These are phyloP conservation scores for Vireo griseus DNA, from an alignment of 2,797 vertebrate genomes.

Conservation along the genomic window DNA sequence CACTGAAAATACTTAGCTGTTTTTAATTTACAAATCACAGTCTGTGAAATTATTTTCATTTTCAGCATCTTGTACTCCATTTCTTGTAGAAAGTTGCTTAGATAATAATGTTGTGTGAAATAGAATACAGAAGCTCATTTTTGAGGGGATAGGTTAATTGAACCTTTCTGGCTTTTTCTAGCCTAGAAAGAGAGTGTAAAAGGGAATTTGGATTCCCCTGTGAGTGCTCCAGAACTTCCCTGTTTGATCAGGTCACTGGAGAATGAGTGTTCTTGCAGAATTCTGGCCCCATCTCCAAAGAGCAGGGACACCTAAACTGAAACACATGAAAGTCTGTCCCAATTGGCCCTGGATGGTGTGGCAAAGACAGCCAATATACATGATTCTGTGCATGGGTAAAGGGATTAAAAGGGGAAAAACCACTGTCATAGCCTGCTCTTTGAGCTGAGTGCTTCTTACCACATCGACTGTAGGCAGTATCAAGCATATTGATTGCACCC, in stretches of 20 bases:
- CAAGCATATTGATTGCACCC: not conserved
- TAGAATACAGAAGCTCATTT: not conserved
- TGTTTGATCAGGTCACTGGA: not conserved
- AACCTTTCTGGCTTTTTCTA: not conserved
- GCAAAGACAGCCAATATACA: not conserved
- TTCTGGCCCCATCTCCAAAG: not conserved
- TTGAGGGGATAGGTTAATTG: not conserved
- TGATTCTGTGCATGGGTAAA: not conserved
- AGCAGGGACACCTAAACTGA: not conserved
- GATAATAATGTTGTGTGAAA: not conserved
- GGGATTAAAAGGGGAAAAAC: not conserved
- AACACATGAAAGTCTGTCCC: not conserved
- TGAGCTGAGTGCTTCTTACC: not conserved
- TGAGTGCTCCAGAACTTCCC: not conserved
- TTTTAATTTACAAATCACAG: not conserved
- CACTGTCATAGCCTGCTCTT: not conserved
- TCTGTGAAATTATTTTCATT: not conserved
- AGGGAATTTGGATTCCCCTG: not conserved
- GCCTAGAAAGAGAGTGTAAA: not conserved
- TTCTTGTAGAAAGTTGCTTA: not conserved
- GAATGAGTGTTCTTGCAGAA: not conserved
- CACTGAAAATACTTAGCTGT: not conserved
- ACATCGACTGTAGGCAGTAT: fast-evolving
- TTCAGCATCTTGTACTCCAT: not conserved
- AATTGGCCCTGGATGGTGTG: fast-evolving